Base-by-base conservation (phyloP, 2,888 invertebrate species). In the Enchytraeus crypticus region DNA sequence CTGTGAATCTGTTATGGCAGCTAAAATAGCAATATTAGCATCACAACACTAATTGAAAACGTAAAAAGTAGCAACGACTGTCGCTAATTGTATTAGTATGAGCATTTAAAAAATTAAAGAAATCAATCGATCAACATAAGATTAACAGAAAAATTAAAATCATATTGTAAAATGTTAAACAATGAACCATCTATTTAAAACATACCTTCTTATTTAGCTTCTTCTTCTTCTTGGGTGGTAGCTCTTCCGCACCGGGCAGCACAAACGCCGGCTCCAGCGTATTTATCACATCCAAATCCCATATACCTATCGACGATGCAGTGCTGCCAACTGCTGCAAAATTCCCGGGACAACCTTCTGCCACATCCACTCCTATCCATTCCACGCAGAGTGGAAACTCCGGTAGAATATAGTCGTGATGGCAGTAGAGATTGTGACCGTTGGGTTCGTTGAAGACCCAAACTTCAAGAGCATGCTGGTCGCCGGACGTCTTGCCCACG, bases 221-320 rank as follows among this genome's bases (percentile, higher is more conserved):
- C 62, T 75, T 75, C 59, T 72, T 85, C 67, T 86, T 85, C 71
- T 86, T 88, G 77, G 87, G 89, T 72, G 86, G 87, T 73, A 83
- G 87, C 2, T 85, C 84, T 70, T 86, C 87, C 65, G 83, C 89
- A 14, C 74, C 75, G 2, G 21, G 49, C 30, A 97, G 82, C 69
- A 85, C 87, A 74, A 88, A 89, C 0, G 88, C 87, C 0, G 97
- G 92, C 74, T 92, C 92, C 46, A 95, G 81, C 61, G 88, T 87
- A 75, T 96, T 91, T 67, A 95, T 87, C 62, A 97, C 84, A 80
- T 97, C 96, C 49, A 97, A 80, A 80, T 97, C 95, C 95, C 96
- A 98, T n/a, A 97, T 85, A 71, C 92, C 89, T 60, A 97, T 93
- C 47, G 89, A 84, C 0, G 92, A 88, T 65, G 88, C 87, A 92